Conservation (phyloP, 2,888 invertebrate species). For the Lycocerus yunnanus region DNA sequence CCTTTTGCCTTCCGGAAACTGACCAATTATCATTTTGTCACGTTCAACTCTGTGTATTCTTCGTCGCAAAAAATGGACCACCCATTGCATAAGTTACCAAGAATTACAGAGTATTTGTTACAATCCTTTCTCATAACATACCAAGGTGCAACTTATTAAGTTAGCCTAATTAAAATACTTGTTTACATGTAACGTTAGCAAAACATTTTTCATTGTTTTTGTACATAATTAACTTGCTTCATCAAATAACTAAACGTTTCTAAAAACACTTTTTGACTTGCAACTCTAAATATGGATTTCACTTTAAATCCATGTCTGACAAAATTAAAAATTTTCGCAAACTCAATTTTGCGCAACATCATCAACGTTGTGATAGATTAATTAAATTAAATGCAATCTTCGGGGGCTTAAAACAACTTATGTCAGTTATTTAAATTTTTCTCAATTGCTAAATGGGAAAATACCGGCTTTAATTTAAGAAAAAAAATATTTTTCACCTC, state of each 20-base stretch:
- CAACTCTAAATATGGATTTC: not conserved
- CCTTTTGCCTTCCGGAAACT: conserved; percentile 23
- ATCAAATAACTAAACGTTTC: not conserved
- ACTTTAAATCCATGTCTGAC: too few species aligned
- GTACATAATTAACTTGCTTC: not conserved
- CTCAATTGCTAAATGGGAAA: too few species aligned
- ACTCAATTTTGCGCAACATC: too few species aligned
- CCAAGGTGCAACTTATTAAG: conserved; percentile 2
- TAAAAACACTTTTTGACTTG: not conserved
- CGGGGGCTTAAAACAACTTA: too few species aligned
- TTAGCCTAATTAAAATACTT: not conserved
- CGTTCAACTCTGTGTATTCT: conserved; percentile 17
- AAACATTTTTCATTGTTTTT: not conserved
- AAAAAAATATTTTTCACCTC: too few species aligned
- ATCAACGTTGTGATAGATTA: too few species aligned
- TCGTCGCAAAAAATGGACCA: conserved; percentile 26
- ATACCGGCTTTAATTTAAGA: too few species aligned
- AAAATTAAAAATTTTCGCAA: too few species aligned
- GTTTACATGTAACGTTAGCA: not conserved
- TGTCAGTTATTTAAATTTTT: too few species aligned
- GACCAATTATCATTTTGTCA: conserved; percentile 31
- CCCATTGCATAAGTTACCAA: conserved; percentile 34
- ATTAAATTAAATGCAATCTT: too few species aligned
- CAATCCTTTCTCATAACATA: conserved; percentile 23
- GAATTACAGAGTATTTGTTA: conserved; percentile 29